These are phyloP conservation scores for Dexiosoma caninum DNA, from an alignment of 2,888 invertebrate genomes.

Conservation along the genomic window DNA sequence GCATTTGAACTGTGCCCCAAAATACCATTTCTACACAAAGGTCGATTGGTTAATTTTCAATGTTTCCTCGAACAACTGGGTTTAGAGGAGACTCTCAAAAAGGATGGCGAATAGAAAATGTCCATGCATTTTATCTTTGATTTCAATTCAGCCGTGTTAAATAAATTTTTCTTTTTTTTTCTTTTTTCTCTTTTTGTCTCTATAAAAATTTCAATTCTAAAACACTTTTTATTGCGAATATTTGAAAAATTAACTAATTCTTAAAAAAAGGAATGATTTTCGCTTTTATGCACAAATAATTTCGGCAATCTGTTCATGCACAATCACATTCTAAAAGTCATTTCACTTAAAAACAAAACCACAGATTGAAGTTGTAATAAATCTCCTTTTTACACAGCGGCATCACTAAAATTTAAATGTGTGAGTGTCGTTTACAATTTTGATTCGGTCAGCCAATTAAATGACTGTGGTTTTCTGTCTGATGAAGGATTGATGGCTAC, in stretches of 20 bases:
- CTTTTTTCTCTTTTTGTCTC: constrained; percentile 11
- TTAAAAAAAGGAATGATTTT: constrained; percentile 45
- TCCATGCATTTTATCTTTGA: neutral
- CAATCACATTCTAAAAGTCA: constrained; percentile 22
- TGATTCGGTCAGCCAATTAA: constrained; percentile 95
- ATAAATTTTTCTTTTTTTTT: constrained; percentile 27
- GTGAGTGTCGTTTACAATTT: constrained; percentile 92
- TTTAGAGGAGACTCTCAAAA: constrained; percentile 72
- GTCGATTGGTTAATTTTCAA: constrained; percentile 74
- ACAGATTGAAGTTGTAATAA: neutral
- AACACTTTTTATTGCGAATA: constrained; percentile 62
- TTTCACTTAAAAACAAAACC: constrained; percentile 9
- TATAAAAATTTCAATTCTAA: constrained; percentile 35
- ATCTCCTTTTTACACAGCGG: neutral
- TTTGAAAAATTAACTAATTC: constrained; percentile 50
- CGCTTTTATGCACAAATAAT: constrained; percentile 17
- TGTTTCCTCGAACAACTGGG: constrained; percentile 74
- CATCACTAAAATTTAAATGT: neutral
- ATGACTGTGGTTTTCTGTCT: constrained; percentile 93
- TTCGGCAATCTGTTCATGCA: neutral
- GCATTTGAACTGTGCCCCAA: constrained; percentile 77
- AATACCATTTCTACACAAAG: constrained; percentile 74
- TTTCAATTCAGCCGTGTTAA: constrained; percentile 39
- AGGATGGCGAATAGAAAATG: constrained; percentile 47
- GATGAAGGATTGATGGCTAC: constrained; percentile 92